Conservation (phyloP, 2,113 vertebrate genomes). For the Antigone vipio region DNA sequence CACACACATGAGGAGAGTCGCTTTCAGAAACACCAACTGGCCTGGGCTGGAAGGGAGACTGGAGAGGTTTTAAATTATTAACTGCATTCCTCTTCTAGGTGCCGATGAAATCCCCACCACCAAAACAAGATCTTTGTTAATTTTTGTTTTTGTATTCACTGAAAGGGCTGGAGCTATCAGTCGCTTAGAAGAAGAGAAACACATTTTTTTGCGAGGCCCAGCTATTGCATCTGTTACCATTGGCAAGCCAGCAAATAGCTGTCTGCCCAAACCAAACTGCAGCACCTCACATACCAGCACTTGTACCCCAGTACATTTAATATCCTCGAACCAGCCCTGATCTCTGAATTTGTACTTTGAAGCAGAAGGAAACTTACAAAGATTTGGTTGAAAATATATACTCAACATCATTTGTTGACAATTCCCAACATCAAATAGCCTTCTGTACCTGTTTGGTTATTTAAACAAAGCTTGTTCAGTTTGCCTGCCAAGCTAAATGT, state of each 20-base stretch:
- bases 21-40: background rate
- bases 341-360: background rate
- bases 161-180: background rate
- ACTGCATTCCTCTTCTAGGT: background rate
- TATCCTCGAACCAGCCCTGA: background rate
- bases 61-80: background rate
- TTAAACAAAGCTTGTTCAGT: slow-evolving; percentile 10
- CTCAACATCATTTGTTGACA: background rate
- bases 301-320: background rate
- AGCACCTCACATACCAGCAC: background rate
- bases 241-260: background rate
- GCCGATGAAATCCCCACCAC: background rate
- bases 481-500: slow-evolving; percentile 18
- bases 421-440: background rate
- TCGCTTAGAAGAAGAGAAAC: background rate
- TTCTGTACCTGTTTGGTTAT: slow-evolving; percentile 19
- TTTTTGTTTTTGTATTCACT: background rate
- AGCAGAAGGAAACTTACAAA: background rate
- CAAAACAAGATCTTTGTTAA: background rate
- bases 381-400: background rate
- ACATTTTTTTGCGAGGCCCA: background rate
- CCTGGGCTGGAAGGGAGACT: background rate
- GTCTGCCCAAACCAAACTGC: background rate
- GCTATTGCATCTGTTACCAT: background rate
- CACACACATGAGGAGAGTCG: background rate